Evolutionary conservation across 2,797 vertebrate genomes (phyloP).

Genomic region (Falco peregrinus): DNA sequence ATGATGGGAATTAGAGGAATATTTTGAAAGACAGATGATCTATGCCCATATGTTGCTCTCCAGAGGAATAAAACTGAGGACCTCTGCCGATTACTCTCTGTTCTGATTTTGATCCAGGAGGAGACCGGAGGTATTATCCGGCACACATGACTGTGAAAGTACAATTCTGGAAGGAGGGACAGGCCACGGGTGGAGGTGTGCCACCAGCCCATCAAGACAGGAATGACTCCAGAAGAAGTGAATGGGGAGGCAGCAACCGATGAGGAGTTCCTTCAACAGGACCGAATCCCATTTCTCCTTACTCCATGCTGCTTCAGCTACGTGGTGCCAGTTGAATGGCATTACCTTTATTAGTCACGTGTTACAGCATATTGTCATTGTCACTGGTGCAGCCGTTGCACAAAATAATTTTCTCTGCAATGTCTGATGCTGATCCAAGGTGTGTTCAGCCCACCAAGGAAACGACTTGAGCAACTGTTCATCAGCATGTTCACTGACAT

Average conservation of each 20-base stretch:
- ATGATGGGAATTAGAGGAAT: background rate
- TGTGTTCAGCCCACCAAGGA: background rate
- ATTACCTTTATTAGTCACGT: rapidly evolving
- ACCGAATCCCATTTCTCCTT: background rate
- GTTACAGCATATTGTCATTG: rapidly evolving
- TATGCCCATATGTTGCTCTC: background rate
- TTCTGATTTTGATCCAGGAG: background rate
- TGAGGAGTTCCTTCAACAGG: background rate
- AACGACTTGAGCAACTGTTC: background rate
- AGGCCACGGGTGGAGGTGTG: background rate
- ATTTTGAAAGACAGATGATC: background rate
- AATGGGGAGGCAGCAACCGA: rapidly evolving
- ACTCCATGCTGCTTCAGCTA: background rate
- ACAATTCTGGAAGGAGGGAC: background rate
- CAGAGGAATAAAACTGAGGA: background rate
- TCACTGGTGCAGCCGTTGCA: background rate
- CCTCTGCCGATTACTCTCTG: background rate
- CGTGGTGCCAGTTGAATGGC: rapidly evolving
- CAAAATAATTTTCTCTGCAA: background rate
- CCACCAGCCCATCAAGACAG: background rate
- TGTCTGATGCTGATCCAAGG: background rate
- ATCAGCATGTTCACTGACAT: rapidly evolving
- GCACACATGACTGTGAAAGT: background rate
- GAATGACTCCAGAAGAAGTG: background rate
- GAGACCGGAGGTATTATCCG: background rate